Conservation (phyloP, 2,888 invertebrate species). For the Drosophila sordidapex region DNA sequence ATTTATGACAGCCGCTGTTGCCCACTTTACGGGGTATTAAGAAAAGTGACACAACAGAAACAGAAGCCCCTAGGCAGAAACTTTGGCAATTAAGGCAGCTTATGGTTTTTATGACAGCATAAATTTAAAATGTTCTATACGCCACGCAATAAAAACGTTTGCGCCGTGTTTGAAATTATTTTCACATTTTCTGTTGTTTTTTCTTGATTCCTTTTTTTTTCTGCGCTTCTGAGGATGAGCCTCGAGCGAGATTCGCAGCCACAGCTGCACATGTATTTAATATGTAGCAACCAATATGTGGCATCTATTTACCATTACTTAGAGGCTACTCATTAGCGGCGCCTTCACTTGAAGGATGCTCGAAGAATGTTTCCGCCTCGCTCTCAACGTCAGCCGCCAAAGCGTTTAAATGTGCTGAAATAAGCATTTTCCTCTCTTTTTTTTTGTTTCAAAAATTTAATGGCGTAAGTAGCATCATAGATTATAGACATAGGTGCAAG, state of each 20-base stretch:
- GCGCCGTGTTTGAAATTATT: conserved; percentile 62
- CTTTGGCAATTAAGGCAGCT: conserved; percentile 80
- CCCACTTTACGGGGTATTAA: conserved; percentile 1
- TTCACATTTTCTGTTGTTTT: conserved; percentile 29
- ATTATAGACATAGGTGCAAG: conserved; percentile 26
- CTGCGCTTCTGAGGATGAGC: conserved; percentile 29
- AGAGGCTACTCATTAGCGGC: conserved; percentile 67
- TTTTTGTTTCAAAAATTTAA: conserved; percentile 59
- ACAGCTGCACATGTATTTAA: conserved; percentile 13
- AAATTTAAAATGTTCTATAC: conserved; percentile 76
- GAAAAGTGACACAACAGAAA: conserved; percentile 33
- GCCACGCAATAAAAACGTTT: conserved; percentile 63
- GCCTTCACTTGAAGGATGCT: conserved; percentile 68
- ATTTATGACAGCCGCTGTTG: neutral
- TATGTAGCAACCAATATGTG: conserved; percentile 23
- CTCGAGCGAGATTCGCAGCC: conserved; percentile 23
- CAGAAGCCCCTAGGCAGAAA: conserved; percentile 49
- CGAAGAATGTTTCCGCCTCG: conserved; percentile 59
- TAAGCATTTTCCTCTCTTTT: conserved; percentile 29
- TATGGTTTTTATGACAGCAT: conserved; percentile 80
- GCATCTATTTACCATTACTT: conserved; percentile 46
- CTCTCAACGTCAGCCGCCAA: conserved; percentile 31
- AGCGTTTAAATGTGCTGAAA: conserved; percentile 48
- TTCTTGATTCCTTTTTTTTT: conserved; percentile 7
- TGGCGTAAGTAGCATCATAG: conserved; percentile 29